Base-by-base conservation (phyloP, 1,140 invertebrate genomes). In the Hypothenemus hampei region DNA sequence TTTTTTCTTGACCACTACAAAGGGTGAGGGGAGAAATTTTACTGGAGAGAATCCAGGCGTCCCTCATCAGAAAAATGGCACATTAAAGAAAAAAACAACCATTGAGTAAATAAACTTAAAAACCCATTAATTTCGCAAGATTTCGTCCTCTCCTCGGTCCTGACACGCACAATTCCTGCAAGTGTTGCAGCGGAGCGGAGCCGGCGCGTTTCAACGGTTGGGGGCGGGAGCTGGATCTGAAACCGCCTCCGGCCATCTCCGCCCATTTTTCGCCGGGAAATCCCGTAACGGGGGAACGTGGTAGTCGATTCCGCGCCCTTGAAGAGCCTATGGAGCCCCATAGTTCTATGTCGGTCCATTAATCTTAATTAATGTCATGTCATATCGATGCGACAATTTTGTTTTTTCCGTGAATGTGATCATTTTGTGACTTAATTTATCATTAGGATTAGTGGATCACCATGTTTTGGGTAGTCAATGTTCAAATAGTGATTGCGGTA, bases 101-200 rank as follows among this genome's bases (percentile, higher is more conserved):
- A 41, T 21, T 21, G 53, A 40, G 53, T 48, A 47, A 48, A 55
- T 55, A 55, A 46, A 58, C 26, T 52, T 43, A 48, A 59, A 43
- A 43, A 54, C 15, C 35, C 40, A 53, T 59, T 59, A 52, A 47
- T 49, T 49, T 49, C 36, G 16, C 13, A 49, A 50, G 45, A 49
- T 54, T 52, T 49, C 50, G 22, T 40, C 33, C 24, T 43, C 16
- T 29, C 43, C 49, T 26, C 45, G 57, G 20, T 36, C 29, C 35
- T 24, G 43, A 50, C 49, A 46, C 49, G 40, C 52, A 46, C 44
- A 39, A 55, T 55, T 59, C 46, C 52, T 53, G 57, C 41, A 53
- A 59, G 37, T 49, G 37, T 33, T 52, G 51, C 50, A 55, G 36
- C n/a, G 50, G 37, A 49, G n/a, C 16, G 53, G 39, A 36, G 46